Conservation (phyloP, 1,140 invertebrate genomes). For the Eubasilissa regina region DNA sequence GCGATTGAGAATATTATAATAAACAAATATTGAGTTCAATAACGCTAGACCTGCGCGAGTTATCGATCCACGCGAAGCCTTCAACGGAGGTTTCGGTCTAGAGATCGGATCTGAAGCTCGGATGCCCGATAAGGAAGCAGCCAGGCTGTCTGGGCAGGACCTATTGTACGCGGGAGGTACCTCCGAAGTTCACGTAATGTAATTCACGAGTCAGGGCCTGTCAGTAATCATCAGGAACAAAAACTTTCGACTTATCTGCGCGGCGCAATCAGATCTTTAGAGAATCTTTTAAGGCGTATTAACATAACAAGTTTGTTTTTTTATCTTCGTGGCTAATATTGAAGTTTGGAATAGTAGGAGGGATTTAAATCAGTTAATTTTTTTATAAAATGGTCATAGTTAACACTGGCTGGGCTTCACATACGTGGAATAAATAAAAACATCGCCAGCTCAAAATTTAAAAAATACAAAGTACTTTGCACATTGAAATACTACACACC, state of each 20-base stretch:
- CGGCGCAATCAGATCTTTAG: slow-evolving; percentile 17
- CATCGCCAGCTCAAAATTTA: too few species aligned
- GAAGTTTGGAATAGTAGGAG: neutral
- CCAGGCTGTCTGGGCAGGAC: slow-evolving; percentile 29
- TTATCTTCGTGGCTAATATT: neutral
- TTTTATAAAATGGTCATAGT: neutral
- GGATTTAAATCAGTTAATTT: neutral
- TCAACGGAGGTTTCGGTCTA: too few species aligned
- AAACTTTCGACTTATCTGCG: slow-evolving; percentile 21
- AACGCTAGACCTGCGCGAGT: too few species aligned
- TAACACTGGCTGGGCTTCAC: neutral
- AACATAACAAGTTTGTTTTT: slow-evolving; percentile 34
- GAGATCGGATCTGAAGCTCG: slow-evolving; percentile 1
- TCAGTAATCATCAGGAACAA: slow-evolving; percentile 31
- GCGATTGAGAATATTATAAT: too few species aligned
- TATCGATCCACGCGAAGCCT: too few species aligned
- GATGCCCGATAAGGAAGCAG: slow-evolving; percentile 31
- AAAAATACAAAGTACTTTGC: too few species aligned
- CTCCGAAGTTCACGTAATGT: slow-evolving; percentile 24
- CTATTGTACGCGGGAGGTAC: neutral
- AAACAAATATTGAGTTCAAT: too few species aligned
- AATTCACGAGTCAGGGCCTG: slow-evolving; percentile 27
- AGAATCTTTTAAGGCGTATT: slow-evolving; percentile 26
- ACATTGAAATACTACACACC: too few species aligned
- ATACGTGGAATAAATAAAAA: too few species aligned